These are phyloP conservation scores for Glyphotaelius pellucidus DNA, from an alignment of 2,888 invertebrate species.

Conservation along the genomic window DNA sequence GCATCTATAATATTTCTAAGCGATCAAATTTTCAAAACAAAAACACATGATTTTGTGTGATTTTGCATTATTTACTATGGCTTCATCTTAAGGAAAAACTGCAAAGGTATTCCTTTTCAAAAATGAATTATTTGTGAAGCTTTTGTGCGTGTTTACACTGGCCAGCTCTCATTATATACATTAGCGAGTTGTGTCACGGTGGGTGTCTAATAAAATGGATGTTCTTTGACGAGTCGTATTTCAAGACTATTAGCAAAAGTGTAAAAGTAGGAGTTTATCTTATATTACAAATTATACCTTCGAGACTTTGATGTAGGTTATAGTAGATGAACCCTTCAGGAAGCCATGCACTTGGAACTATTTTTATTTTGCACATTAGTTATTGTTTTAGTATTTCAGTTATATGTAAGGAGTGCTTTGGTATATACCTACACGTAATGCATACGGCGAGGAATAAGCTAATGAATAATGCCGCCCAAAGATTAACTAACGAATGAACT, in stretches of 20 bases:
- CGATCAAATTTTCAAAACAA: too few species aligned
- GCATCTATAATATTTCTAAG: too few species aligned
- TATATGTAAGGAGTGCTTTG: too few species aligned
- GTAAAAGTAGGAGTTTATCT: neutral
- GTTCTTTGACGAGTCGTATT: neutral
- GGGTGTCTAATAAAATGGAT: neutral
- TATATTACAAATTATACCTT: neutral
- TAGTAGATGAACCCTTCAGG: neutral
- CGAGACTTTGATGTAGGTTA: neutral
- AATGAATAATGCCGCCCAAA: too few species aligned
- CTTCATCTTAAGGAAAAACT: neutral
- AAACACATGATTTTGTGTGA: too few species aligned
- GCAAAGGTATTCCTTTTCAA: neutral
- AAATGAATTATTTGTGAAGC: too few species aligned
- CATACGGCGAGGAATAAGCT: too few species aligned
- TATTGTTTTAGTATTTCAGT: neutral
- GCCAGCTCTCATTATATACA: too few species aligned
- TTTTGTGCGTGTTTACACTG: neutral
- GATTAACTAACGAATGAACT: too few species aligned
- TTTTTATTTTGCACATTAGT: neutral
- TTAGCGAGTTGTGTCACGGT: neutral
- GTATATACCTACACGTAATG: too few species aligned
- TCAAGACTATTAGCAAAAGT: neutral
- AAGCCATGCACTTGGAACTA: neutral
- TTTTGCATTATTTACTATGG: too few species aligned